Percentiles rank a stretch among this genome's conserved stretches.
Evolutionary conservation across 2,888 invertebrate species (phyloP).

Genomic region (Hypena proboscidalis): DNA sequence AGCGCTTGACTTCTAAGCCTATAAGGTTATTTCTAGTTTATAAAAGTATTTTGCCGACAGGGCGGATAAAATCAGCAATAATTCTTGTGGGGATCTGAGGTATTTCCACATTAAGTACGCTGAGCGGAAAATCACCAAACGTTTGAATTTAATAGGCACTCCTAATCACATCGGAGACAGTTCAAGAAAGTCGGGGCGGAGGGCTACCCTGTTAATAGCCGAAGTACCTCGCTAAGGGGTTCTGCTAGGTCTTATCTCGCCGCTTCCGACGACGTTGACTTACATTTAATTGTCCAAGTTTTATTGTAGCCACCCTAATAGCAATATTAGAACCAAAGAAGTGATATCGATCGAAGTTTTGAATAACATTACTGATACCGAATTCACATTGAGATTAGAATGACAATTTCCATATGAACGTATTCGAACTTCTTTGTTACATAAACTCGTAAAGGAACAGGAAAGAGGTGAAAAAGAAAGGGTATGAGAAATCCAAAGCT

Average conservation of each 20-base stretch:
- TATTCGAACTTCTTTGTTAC: conserved; percentile 28
- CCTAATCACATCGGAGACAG: conserved; percentile 62
- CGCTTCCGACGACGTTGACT: conserved; percentile 71
- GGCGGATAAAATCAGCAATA: conserved; percentile 35
- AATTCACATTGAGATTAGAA: conserved; percentile 42
- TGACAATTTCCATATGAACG: conserved; percentile 23
- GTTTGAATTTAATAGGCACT: conserved; percentile 58
- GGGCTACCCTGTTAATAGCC: conserved; percentile 74
- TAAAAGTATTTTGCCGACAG: conserved; percentile 33
- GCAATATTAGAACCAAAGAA: conserved; percentile 68
- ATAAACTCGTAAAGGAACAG: conserved; percentile 34
- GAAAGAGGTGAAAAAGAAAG: conserved; percentile 21
- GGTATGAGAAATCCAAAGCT: conserved; percentile 19
- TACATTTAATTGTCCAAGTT: conserved; percentile 83
- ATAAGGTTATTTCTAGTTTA: conserved; percentile 38
- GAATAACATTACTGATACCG: conserved; percentile 56
- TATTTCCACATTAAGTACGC: conserved; percentile 43
- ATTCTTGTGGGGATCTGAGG: conserved; percentile 32
- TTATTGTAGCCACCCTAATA: conserved; percentile 76
- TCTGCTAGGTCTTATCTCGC: conserved; percentile 76
- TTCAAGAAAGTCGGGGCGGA: conserved; percentile 57
- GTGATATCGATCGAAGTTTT: conserved; percentile 59
- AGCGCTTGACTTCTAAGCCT: no score
- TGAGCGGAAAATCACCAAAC: conserved; percentile 41
- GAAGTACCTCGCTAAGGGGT: conserved; percentile 70